Evolutionary conservation across 1,140 invertebrate genomes (phyloP).

Genomic region (Lycorma delicatula): DNA sequence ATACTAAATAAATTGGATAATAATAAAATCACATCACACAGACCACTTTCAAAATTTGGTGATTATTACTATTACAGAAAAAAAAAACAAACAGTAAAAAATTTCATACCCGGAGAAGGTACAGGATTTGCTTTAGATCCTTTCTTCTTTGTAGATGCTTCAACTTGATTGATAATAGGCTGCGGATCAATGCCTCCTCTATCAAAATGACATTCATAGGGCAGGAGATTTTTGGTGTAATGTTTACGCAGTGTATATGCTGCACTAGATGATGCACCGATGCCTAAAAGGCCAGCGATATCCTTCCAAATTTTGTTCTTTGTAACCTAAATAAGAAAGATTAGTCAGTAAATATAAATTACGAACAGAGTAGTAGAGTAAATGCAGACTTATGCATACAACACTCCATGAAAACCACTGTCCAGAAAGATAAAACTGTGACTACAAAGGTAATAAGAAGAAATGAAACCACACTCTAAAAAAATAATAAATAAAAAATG

Average conservation of each 20-base stretch:
- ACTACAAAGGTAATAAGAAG: too few species aligned
- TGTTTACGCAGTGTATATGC: conserved; percentile 95
- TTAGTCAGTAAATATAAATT: too few species aligned
- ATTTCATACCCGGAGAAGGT: conserved; percentile 70
- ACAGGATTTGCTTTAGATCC: conserved; percentile 66
- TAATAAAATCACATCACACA: too few species aligned
- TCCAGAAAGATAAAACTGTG: too few species aligned
- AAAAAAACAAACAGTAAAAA: too few species aligned
- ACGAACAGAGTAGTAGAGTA: too few species aligned
- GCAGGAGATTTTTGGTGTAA: conserved; percentile 92
- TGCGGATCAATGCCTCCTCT: conserved; percentile 90
- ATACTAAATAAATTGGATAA: not conserved
- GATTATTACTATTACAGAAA: too few species aligned
- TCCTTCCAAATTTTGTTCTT: conserved; percentile 99
- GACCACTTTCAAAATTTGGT: too few species aligned
- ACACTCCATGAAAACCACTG: too few species aligned
- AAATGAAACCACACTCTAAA: too few species aligned
- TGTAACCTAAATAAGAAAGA: conserved; percentile 66
- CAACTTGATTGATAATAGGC: conserved; percentile 90
- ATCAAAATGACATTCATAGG: conserved; percentile 95
- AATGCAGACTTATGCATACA: too few species aligned
- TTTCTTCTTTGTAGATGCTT: conserved; percentile 83
- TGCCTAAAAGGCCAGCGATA: conserved; percentile 84
- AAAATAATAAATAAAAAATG: too few species aligned
- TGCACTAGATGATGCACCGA: conserved; percentile 91